These are phyloP conservation scores for Eupsilia transversa DNA, from an alignment of 2,888 invertebrate species.

Conservation along the genomic window DNA sequence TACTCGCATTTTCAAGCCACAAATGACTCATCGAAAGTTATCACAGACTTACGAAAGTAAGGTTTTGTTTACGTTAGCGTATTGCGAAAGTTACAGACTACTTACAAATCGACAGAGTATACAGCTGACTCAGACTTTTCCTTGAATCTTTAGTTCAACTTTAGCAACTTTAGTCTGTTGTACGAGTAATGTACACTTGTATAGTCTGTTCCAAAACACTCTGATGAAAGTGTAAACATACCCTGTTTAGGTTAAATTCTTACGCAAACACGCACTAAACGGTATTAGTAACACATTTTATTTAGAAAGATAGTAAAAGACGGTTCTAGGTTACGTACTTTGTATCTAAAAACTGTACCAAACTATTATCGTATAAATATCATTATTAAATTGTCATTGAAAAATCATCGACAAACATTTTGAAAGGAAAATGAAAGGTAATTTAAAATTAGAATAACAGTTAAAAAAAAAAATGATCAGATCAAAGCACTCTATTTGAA, in stretches of 20 bases:
- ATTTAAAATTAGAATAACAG: not conserved
- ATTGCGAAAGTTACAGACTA: constrained; percentile 43
- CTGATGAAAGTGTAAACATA: not conserved
- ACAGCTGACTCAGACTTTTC: constrained; percentile 41
- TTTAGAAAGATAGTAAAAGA: not conserved
- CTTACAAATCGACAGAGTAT: not conserved
- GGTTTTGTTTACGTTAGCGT: constrained; percentile 35
- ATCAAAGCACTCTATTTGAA: not conserved
- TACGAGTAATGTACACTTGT: not conserved
- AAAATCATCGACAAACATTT: not conserved
- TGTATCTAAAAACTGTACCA: not conserved
- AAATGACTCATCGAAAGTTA: constrained; percentile 33
- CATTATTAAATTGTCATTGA: not conserved
- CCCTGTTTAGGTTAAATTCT: not conserved
- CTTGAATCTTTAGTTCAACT: constrained; percentile 18
- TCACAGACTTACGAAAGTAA: constrained; percentile 34
- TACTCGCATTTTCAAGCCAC: too few species aligned
- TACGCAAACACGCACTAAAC: not conserved
- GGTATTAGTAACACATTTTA: not conserved
- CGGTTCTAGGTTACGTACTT: not conserved
- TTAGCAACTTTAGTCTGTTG: too few species aligned
- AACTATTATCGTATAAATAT: not conserved
- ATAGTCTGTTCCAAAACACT: not conserved
- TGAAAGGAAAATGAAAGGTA: too few species aligned
- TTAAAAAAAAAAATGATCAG: not conserved